phyloP scores from a whole-genome alignment of 2,797 vertebrate genomes.

The Mus minutoides region DNA sequence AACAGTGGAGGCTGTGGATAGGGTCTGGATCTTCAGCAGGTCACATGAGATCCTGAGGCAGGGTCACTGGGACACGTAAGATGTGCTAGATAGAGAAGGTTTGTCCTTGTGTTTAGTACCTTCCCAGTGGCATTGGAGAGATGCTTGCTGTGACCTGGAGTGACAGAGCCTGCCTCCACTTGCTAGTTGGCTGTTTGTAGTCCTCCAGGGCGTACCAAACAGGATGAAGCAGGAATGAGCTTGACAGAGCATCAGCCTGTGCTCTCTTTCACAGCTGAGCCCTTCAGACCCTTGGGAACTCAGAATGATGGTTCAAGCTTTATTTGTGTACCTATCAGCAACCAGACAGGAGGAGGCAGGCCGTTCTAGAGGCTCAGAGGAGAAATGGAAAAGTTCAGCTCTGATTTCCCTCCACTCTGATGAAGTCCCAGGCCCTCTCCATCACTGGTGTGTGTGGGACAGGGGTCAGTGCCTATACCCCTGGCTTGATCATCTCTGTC shows the following conservation, averaged over 20 bases:
- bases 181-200: not conserved
- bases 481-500: not conserved
- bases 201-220: not conserved
- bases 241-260: conserved; percentile 46
- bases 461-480: not conserved
- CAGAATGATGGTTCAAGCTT: not conserved
- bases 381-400: not conserved
- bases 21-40: not conserved
- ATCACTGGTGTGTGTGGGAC: not conserved
- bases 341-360: not conserved
- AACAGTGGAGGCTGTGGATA: not conserved
- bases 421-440: not conserved
- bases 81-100: not conserved
- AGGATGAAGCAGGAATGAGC: not conserved
- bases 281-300: conserved; percentile 37
- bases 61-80: not conserved
- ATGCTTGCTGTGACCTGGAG: not conserved
- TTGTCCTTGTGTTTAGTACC: not conserved
- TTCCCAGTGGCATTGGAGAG: not conserved
- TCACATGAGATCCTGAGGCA: not conserved
- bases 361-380: not conserved
- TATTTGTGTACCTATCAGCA: conserved; percentile 32
- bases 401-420: not conserved
- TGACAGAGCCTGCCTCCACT: not conserved
- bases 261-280: conserved; percentile 36